Percentiles rank a stretch among this genome's conserved stretches.
Conservation (phyloP, 2,113 vertebrate species). For the Tupaia tana region DNA sequence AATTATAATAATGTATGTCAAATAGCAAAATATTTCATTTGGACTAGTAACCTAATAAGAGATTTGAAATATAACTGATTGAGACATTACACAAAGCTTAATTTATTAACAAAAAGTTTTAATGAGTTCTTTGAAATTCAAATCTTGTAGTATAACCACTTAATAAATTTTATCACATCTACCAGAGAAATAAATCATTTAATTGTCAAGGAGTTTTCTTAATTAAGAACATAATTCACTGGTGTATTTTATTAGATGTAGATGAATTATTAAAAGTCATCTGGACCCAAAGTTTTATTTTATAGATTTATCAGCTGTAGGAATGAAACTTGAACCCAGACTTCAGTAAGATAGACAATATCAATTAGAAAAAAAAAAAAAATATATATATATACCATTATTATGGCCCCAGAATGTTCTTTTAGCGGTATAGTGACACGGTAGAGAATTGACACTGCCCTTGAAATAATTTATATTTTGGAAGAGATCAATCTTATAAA, state of each 20-base stretch:
- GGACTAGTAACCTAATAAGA: not conserved
- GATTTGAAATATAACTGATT: not conserved
- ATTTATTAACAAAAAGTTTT: not conserved
- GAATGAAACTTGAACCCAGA: not conserved
- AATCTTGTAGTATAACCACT: not conserved
- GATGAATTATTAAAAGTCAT: not conserved
- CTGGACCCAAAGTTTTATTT: not conserved
- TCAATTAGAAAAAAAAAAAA: not conserved
- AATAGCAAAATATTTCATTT: constrained; percentile 5
- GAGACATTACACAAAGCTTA: not conserved
- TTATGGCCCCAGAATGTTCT: not conserved
- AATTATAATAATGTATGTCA: not conserved
- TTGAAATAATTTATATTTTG: constrained; percentile 19
- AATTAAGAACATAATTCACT: constrained; percentile 15
- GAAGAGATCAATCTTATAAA: not conserved
- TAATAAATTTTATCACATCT: not conserved
- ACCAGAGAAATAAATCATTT: not conserved
- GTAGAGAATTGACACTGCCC: not conserved
- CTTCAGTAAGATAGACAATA: not conserved
- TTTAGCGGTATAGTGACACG: not conserved
- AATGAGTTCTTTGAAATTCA: not conserved
- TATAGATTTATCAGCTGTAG: not conserved
- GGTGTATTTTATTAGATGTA: not conserved
- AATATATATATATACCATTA: not conserved
- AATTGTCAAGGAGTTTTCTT: not conserved